Conservation (phyloP, 2,888 invertebrate genomes). For the Cantharis lateralis region DNA sequence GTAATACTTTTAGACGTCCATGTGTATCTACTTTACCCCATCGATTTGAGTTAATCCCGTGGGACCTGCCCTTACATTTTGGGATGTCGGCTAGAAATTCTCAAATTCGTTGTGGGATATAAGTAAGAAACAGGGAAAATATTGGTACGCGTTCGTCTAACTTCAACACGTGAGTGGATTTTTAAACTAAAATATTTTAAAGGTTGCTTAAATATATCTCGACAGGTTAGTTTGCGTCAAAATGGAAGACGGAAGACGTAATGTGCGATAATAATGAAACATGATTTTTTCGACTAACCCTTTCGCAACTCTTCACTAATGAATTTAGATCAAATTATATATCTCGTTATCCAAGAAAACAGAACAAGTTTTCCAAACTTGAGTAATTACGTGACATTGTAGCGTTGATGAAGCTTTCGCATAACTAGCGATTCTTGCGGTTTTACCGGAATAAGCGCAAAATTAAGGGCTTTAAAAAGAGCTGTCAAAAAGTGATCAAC, state of each 20-base stretch:
- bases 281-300: background rate
- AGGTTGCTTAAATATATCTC: constrained; percentile 18
- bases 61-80: constrained; percentile 21
- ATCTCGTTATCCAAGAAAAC: constrained; percentile 29
- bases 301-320: constrained; percentile 17
- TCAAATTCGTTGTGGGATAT: constrained; percentile 13
- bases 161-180: constrained; percentile 24
- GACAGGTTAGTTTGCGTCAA: constrained; percentile 3
- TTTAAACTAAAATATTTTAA: constrained; percentile 18
- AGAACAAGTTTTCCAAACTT: constrained; percentile 29
- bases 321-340: constrained; percentile 34
- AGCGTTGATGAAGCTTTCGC: constrained; percentile 1
- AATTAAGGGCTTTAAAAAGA: constrained; percentile 1
- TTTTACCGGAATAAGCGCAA: constrained; percentile 8
- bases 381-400: constrained; percentile 13
- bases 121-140: constrained; percentile 19
- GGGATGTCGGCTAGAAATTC: constrained; percentile 20
- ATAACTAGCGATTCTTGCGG: constrained; percentile 3
- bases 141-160: constrained; percentile 21
- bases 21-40: constrained; percentile 19
- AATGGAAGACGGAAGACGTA: background rate
- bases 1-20: constrained; percentile 5
- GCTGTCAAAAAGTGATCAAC: background rate
- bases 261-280: background rate
- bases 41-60: constrained; percentile 18